phyloP scores from a whole-genome alignment of 2,113 vertebrate genomes.

The Gadus chalcogrammus region DNA sequence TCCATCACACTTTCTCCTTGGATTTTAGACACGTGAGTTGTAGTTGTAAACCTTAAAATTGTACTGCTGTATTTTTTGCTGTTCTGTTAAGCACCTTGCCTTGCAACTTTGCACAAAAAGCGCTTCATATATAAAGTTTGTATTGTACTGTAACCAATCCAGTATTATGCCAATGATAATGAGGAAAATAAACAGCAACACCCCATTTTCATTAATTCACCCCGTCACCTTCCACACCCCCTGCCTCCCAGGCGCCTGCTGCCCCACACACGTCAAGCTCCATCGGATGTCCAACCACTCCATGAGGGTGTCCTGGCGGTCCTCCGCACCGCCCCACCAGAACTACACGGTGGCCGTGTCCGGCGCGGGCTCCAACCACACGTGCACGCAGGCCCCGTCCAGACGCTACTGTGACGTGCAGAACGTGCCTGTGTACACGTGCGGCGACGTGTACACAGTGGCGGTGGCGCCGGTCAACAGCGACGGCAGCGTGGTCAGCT shows the following conservation, averaged over 20 bases:
- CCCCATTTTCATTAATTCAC: not conserved
- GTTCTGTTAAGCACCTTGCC: too few relatives aligned
- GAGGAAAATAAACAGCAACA: not conserved
- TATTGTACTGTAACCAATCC: too few relatives aligned
- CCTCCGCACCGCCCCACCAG: slow-evolving; percentile 62
- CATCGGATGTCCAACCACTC: slow-evolving; percentile 75
- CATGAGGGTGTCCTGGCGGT: slow-evolving; percentile 82
- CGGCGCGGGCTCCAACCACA: slow-evolving; percentile 82
- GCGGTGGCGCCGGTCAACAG: slow-evolving; percentile 75
- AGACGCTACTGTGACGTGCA: slow-evolving; percentile 79
- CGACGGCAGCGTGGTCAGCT: slow-evolving; percentile 70
- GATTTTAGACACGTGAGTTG: too few relatives aligned
- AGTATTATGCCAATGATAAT: not conserved
- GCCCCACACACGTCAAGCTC: slow-evolving; percentile 83
- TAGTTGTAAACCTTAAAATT: too few relatives aligned
- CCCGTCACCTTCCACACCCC: not conserved
- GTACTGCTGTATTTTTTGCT: too few relatives aligned
- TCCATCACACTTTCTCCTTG: too few relatives aligned
- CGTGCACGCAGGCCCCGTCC: slow-evolving; percentile 68
- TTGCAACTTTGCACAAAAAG: too few relatives aligned
- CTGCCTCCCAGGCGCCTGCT: slow-evolving; percentile 79
- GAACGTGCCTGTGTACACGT: slow-evolving; percentile 72
- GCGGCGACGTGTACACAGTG: slow-evolving; percentile 85
- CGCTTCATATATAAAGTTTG: too few relatives aligned
- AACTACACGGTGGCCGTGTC: slow-evolving; percentile 76